A percentile compares a stretch with the other conserved stretches of the same genome.
Evolutionary conservation across 1,140 invertebrate species (phyloP).

Genomic region (Anoplophora glabripennis): DNA sequence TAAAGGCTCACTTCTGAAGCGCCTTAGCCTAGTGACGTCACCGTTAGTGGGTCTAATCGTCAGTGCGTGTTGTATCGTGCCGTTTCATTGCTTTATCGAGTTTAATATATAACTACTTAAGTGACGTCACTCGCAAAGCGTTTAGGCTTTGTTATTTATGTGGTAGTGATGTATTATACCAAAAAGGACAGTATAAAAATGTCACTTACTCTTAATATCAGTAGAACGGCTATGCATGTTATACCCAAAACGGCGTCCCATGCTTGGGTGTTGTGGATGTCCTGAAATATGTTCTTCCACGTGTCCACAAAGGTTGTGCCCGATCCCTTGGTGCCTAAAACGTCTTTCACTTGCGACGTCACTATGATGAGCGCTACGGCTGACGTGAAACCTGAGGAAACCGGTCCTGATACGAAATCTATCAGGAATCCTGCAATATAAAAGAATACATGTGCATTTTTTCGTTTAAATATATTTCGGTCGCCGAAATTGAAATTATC

Average conservation of each 20-base stretch:
- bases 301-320: constrained; percentile 72
- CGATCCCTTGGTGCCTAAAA: constrained; percentile 74
- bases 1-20: too few species aligned
- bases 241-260: constrained; percentile 71
- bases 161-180: too few species aligned
- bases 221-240: constrained; percentile 67
- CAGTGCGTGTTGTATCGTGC: too few species aligned
- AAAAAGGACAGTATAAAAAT: neutral
- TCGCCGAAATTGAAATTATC: too few species aligned
- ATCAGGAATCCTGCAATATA: constrained; percentile 76
- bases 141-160: too few species aligned
- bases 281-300: constrained; percentile 63
- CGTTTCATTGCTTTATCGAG: too few species aligned
- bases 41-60: too few species aligned
- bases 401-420: constrained; percentile 90
- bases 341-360: constrained; percentile 81
- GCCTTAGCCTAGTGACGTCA: too few species aligned
- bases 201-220: constrained; percentile 65
- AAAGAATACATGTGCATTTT: neutral
- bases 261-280: constrained; percentile 58
- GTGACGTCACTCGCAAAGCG: too few species aligned
- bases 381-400: constrained; percentile 90
- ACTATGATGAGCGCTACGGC: constrained; percentile 89
- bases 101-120: too few species aligned
- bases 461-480: too few species aligned